These are phyloP conservation scores for Brachionus asplanchnoidis DNA, from an alignment of 1,140 invertebrate species.

Conservation along the genomic window DNA sequence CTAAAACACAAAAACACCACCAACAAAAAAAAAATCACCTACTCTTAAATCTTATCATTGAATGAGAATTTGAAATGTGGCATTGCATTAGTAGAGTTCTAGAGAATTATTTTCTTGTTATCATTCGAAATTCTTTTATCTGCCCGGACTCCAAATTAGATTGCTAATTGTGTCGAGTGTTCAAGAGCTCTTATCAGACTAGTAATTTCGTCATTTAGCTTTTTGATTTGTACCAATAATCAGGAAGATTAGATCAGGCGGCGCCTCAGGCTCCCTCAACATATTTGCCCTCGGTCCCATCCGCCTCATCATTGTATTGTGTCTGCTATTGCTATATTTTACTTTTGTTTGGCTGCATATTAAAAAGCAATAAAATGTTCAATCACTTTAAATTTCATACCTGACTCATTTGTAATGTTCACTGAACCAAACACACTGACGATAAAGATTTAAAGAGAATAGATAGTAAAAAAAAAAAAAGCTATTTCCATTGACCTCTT, in stretches of 20 bases:
- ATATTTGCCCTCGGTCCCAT: not conserved
- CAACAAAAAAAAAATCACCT: not conserved
- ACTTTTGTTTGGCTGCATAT: not conserved
- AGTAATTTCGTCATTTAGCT: not conserved
- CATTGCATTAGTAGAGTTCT: constrained; percentile 5
- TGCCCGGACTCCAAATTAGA: not conserved
- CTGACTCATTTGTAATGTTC: constrained; percentile 19
- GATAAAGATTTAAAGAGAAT: constrained; percentile 1
- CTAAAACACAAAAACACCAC: not conserved
- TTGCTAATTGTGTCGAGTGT: not conserved
- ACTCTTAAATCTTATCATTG: constrained; percentile 20
- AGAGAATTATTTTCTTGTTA: constrained; percentile 12
- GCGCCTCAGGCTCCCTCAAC: not conserved
- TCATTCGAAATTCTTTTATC: constrained; percentile 5
- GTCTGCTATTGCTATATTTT: not conserved
- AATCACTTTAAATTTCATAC: not conserved
- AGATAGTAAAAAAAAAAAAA: not conserved
- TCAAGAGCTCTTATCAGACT: not conserved
- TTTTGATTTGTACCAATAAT: not conserved
- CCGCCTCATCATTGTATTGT: not conserved
- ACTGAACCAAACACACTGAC: not conserved
- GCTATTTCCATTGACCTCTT: not conserved
- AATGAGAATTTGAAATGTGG: constrained; percentile 34
- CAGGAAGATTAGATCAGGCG: not conserved
- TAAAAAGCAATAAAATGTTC: not conserved